These are phyloP conservation scores for Notoglanidium macrostoma DNA, from an alignment of 2,797 vertebrate genomes.

Conservation along the genomic window DNA sequence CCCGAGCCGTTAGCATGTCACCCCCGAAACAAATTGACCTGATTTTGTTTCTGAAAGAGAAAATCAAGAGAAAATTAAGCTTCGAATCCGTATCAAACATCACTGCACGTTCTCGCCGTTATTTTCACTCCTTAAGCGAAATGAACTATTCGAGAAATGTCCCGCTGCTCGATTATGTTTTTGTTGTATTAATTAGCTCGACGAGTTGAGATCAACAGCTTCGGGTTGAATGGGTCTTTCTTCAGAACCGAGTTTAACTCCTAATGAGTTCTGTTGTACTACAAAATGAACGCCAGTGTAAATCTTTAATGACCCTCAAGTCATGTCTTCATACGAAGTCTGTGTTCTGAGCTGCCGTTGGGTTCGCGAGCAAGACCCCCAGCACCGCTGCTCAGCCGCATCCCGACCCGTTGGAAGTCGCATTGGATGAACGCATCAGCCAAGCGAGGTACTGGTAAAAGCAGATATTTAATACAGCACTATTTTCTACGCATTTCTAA, in stretches of 20 bases:
- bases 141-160: not conserved
- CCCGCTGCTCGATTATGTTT: not conserved
- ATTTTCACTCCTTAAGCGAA: not conserved
- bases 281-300: not conserved
- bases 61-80: not conserved
- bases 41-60: not conserved
- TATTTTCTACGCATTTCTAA: not conserved
- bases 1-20: not conserved
- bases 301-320: not conserved
- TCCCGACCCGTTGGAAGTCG: not conserved
- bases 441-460: too few relatives aligned
- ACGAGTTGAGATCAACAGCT: not conserved
- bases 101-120: too few relatives aligned
- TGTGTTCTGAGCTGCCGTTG: too few relatives aligned
- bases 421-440: not conserved
- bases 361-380: not conserved
- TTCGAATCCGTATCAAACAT: not conserved
- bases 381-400: not conserved
- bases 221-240: not conserved
- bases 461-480: not conserved
- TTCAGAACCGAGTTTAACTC: not conserved
- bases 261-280: not conserved
- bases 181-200: not conserved
- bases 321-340: not conserved
- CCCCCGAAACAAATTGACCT: not conserved